Percentiles rank a stretch among this genome's conserved stretches.
These are phyloP conservation scores for Sepioteuthis lessoniana DNA, from an alignment of 2,888 invertebrate species.

Conservation along the genomic window DNA sequence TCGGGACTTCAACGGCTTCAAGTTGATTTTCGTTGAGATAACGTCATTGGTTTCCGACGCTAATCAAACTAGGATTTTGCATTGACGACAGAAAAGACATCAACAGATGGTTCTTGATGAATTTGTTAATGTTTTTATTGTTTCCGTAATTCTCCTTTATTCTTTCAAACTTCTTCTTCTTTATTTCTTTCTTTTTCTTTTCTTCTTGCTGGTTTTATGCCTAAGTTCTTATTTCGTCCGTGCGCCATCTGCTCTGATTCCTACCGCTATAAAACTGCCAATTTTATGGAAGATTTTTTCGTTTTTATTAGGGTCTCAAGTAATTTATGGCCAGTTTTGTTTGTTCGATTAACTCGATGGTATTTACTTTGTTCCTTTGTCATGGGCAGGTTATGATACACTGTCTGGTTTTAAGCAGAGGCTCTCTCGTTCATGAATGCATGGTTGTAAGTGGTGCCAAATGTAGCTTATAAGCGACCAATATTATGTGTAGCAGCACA, in stretches of 20 bases:
- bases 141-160: not conserved
- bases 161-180: no score
- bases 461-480: no score
- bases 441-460: no score
- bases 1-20: not conserved
- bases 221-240: not conserved
- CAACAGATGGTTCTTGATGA: not conserved
- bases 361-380: no score
- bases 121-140: not conserved
- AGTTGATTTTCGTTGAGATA: not conserved
- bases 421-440: no score
- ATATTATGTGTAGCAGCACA: no score
- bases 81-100: not conserved
- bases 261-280: not conserved
- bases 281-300: not conserved
- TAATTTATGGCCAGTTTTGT: constrained; percentile 18
- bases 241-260: not conserved
- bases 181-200: no score
- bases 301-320: not conserved
- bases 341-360: not conserved
- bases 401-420: no score
- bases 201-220: no score
- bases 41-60: not conserved
- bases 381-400: no score
- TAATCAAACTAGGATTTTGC: not conserved